Conservation (phyloP, 2,888 invertebrate genomes). For the Frankliniella intonsa region DNA sequence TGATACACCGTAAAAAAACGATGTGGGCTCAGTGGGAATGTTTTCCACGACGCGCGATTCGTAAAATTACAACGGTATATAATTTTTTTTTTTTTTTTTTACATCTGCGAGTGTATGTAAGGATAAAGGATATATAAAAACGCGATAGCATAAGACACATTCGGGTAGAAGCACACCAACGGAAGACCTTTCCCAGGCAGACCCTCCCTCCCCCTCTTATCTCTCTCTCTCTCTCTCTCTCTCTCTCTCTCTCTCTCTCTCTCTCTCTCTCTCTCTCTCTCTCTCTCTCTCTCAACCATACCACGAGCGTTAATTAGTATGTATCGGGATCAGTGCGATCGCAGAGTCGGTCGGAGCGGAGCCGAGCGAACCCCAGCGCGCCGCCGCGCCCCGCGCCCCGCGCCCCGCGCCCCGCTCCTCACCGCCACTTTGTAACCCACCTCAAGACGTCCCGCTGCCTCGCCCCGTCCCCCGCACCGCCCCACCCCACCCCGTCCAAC, state of each 20-base stretch:
- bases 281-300: not conserved
- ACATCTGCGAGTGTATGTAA: too few species aligned
- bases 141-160: too few species aligned
- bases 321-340: not conserved
- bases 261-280: not conserved
- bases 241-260: not conserved
- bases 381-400: not conserved
- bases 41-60: too few species aligned
- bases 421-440: conserved; percentile 6
- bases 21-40: too few species aligned
- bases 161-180: too few species aligned
- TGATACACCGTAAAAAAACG: too few species aligned
- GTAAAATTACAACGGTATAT: too few species aligned
- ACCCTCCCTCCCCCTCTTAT: not conserved
- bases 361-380: not conserved
- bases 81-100: too few species aligned
- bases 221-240: not conserved
- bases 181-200: too few species aligned
- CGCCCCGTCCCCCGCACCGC: not conserved
- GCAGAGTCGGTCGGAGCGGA: not conserved
- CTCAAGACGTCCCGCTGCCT: not conserved
- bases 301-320: not conserved
- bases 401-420: not conserved
- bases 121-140: too few species aligned
- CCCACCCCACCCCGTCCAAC: too few species aligned